phyloP scores from a whole-genome alignment of 2,888 invertebrate species.

The Aphodius sticticus region DNA sequence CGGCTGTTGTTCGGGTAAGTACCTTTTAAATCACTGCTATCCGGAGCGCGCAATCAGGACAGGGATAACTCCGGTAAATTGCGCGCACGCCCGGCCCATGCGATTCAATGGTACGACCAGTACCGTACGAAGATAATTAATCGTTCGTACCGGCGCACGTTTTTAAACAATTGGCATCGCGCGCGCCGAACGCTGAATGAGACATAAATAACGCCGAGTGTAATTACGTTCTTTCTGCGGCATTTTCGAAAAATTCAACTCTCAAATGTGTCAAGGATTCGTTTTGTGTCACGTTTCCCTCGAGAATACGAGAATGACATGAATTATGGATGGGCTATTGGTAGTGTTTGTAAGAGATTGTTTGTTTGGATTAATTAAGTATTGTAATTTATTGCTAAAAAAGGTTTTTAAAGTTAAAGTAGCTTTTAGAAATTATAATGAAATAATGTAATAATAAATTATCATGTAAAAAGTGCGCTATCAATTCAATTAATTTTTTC shows the following conservation, averaged over 20 bases:
- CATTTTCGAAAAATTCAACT: neutral
- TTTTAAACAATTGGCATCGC: neutral
- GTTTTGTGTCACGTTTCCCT: neutral
- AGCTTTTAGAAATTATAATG: too few relatives aligned
- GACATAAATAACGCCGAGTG: conserved; percentile 11
- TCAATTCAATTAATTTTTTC: too few relatives aligned
- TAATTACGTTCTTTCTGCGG: neutral
- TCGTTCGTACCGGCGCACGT: neutral
- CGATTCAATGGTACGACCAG: neutral
- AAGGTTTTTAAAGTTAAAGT: too few relatives aligned
- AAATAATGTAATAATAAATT: too few relatives aligned
- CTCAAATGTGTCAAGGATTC: neutral
- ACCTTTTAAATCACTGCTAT: neutral
- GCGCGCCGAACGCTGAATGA: neutral
- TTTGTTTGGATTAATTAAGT: too few relatives aligned
- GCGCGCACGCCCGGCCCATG: neutral
- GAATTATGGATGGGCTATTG: neutral
- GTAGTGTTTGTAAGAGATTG: too few relatives aligned
- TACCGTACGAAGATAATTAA: neutral
- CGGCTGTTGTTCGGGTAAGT: neutral
- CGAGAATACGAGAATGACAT: neutral
- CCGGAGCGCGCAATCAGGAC: neutral
- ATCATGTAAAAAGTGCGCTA: too few relatives aligned
- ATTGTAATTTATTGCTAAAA: too few relatives aligned
- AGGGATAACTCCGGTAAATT: neutral